Conservation (phyloP, 1,140 invertebrate species). For the Cydia strobilella region DNA sequence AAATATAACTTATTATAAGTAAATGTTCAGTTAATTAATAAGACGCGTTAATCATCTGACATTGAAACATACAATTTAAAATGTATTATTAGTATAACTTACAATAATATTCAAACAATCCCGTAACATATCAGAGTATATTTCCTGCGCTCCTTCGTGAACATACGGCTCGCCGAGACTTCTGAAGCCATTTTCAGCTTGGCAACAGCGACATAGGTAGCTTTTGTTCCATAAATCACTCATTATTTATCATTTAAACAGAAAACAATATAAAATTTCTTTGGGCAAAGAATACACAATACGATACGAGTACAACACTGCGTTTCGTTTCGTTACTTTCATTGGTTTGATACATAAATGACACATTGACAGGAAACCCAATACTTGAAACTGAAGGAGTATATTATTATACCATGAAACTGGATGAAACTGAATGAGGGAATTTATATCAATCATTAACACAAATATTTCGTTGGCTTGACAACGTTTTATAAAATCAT, state of each 20-base stretch:
- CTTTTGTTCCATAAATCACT: conserved; percentile 37
- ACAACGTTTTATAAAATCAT: too few species aligned
- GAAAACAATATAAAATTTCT: background rate
- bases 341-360: background rate
- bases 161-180: conserved; percentile 33
- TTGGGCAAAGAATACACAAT: background rate
- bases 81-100: conserved; percentile 29
- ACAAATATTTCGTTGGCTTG: too few species aligned
- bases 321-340: too few species aligned
- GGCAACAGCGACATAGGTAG: conserved; percentile 46
- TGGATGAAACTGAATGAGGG: background rate
- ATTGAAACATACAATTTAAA: too few species aligned
- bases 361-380: background rate
- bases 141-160: conserved; percentile 36
- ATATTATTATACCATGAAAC: too few species aligned
- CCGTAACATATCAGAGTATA: conserved; percentile 37
- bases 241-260: conserved; percentile 36
- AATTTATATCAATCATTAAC: background rate
- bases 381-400: background rate
- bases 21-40: too few species aligned
- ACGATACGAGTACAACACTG: background rate
- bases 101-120: conserved; percentile 49
- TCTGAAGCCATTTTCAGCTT: conserved; percentile 40
- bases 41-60: too few species aligned
- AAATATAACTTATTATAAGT: too few species aligned